A percentile compares a stretch with the other conserved stretches of the same genome.
Conservation (phyloP, 2,113 vertebrate species). For the Bos taurus region ARS-UCD2.0 NC_037328.1:123966501-123967000, state of each 20-base stretch:
- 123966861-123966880: background rate
- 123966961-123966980: background rate
- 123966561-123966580: background rate
- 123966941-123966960: background rate
- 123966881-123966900: background rate
- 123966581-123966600: background rate
- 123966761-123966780: background rate
- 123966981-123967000: background rate
- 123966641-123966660: background rate
- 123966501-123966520: background rate
- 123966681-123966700: background rate
- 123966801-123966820: background rate
- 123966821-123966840: background rate
- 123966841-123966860: background rate
- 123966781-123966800: background rate
- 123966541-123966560: background rate
- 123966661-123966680: background rate
- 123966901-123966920: background rate
- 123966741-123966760: background rate
- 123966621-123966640: background rate
- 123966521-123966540: background rate
- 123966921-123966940: background rate
- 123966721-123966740: background rate
- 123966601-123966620: background rate
- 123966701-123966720: background rate